Evolutionary conservation across 2,113 vertebrate genomes (phyloP).

Genomic region (Callaeas wilsoni): DNA sequence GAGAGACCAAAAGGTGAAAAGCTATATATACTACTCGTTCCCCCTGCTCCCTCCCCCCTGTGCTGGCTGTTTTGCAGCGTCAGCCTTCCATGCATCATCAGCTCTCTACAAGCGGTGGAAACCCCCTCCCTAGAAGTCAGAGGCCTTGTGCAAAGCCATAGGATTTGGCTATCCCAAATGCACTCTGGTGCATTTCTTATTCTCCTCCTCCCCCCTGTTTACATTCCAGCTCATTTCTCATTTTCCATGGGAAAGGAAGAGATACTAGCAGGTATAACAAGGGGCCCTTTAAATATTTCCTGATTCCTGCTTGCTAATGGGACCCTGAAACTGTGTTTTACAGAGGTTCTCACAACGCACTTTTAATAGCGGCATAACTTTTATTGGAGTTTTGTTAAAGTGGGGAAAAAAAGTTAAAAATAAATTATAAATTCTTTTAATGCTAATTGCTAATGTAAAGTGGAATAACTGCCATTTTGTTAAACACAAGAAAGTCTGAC

Average conservation of each 20-base stretch:
- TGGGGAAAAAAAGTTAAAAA: neutral
- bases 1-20: slow-evolving; percentile 30
- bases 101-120: slow-evolving; percentile 43
- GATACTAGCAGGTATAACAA: slow-evolving; percentile 37
- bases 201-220: neutral
- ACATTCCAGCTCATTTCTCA: slow-evolving; percentile 43
- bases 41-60: neutral
- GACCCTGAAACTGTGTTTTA: neutral
- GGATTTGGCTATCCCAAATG: slow-evolving; percentile 27
- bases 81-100: slow-evolving; percentile 58
- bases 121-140: slow-evolving; percentile 49
- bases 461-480: slow-evolving; percentile 5
- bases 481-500: neutral
- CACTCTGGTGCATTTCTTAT: slow-evolving; percentile 12
- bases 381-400: neutral
- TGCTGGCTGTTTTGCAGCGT: neutral
- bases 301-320: neutral
- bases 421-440: slow-evolving; percentile 32
- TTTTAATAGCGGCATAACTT: neutral
- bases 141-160: slow-evolving; percentile 26
- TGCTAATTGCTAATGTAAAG: slow-evolving; percentile 29
- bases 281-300: slow-evolving; percentile 8
- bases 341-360: neutral
- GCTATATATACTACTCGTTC: neutral
- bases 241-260: slow-evolving; percentile 26